Evolutionary conservation across 2,888 invertebrate genomes (phyloP).

Genomic region (Drosophila macrothrix): DNA sequence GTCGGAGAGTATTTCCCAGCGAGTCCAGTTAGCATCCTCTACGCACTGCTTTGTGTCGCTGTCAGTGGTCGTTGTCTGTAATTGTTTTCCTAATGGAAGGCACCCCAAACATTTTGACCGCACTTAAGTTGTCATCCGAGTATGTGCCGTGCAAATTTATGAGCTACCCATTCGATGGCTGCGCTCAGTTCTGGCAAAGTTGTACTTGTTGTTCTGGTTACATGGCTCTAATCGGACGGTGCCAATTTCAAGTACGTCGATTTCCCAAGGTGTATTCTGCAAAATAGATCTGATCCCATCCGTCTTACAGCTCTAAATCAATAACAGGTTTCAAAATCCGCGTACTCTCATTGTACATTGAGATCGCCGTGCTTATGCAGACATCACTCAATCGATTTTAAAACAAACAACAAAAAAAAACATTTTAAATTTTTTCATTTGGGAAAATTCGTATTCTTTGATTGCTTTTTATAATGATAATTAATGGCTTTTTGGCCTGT

Average conservation of each 20-base stretch:
- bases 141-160: slow-evolving; percentile 67
- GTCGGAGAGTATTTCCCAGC: slow-evolving; percentile 1
- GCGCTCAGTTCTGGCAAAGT: slow-evolving; percentile 1
- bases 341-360: no score
- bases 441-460: accelerated
- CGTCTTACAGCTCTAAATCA: no score
- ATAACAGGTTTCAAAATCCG: no score
- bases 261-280: neutral
- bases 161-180: slow-evolving; percentile 35
- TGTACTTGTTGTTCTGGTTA: slow-evolving; percentile 4
- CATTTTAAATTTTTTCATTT: neutral
- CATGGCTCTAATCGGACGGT: neutral
- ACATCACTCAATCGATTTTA: neutral
- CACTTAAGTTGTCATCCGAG: slow-evolving; percentile 76
- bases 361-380: no score
- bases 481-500: slow-evolving; percentile 18
- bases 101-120: slow-evolving; percentile 72
- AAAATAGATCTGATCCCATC: neutral
- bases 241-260: neutral
- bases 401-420: neutral
- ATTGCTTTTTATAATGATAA: neutral
- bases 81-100: slow-evolving; percentile 78
- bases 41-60: slow-evolving; percentile 56
- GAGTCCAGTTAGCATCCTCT: slow-evolving; percentile 19
- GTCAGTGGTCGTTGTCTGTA: slow-evolving; percentile 70